Evolutionary conservation across 2,888 invertebrate genomes (phyloP).

Genomic region (Gymnocheta viridis): DNA sequence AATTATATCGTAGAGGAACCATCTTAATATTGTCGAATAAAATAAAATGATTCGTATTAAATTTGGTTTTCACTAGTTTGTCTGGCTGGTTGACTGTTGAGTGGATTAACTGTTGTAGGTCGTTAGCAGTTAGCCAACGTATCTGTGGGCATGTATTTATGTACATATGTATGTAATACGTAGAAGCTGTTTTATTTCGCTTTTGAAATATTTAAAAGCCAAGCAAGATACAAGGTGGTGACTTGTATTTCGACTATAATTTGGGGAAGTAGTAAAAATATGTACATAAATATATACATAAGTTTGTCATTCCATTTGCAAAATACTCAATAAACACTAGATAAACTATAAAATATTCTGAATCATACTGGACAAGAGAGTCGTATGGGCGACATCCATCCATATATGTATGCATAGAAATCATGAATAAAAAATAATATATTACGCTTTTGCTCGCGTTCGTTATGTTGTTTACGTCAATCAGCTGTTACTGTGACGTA

Average conservation of each 20-base stretch:
- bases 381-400: too few relatives aligned
- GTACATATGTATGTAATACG: background rate
- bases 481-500: too few relatives aligned
- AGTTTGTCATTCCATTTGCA: too few relatives aligned
- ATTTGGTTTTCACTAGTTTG: background rate
- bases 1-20: background rate
- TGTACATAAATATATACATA: background rate
- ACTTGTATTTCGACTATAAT: slow-evolving; percentile 17
- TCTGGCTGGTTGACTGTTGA: background rate
- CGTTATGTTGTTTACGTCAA: too few relatives aligned
- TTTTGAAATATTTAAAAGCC: slow-evolving; percentile 50
- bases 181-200: slow-evolving; percentile 4
- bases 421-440: too few relatives aligned
- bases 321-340: too few relatives aligned
- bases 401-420: too few relatives aligned
- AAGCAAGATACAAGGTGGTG: slow-evolving; percentile 63
- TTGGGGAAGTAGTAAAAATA: background rate
- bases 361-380: too few relatives aligned
- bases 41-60: background rate
- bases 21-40: too few relatives aligned
- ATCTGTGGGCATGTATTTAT: background rate
- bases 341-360: too few relatives aligned
- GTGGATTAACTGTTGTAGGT: slow-evolving; percentile 49
- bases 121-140: slow-evolving; percentile 20
- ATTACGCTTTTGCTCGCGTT: too few relatives aligned